Conservation (phyloP, 2,888 invertebrate species). For the Cosmopolites sordidus region DNA sequence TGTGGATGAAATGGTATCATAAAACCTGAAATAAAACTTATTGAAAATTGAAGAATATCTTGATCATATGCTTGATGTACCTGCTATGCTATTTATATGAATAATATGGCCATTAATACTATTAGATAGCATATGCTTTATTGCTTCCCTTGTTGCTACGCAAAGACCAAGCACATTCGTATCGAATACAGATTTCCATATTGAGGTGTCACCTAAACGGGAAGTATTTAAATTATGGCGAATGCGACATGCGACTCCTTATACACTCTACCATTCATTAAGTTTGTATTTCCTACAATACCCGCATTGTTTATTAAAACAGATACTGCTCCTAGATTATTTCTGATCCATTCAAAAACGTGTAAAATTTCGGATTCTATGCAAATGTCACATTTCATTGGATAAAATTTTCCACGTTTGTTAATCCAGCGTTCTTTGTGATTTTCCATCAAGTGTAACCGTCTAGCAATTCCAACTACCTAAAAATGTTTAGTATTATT, state of each 20-base stretch:
- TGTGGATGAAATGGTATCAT: slow-evolving; percentile 24
- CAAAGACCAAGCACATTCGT: slow-evolving; percentile 24
- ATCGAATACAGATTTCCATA: slow-evolving; percentile 27
- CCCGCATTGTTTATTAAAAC: slow-evolving; percentile 46
- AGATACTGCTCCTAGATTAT: slow-evolving; percentile 40
- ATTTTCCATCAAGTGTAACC: slow-evolving; percentile 27
- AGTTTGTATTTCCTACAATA: slow-evolving; percentile 18
- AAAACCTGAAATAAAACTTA: slow-evolving; percentile 29
- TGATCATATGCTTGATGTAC: too few species aligned
- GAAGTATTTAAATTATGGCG: not conserved
- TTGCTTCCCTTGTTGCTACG: slow-evolving; percentile 34
- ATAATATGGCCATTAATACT: slow-evolving; percentile 35
- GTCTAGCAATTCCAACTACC: slow-evolving; percentile 32
- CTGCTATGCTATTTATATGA: slow-evolving; percentile 35
- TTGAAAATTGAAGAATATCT: too few species aligned
- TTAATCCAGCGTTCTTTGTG: slow-evolving; percentile 19
- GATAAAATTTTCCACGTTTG: slow-evolving; percentile 37
- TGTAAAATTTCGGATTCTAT: slow-evolving; percentile 39
- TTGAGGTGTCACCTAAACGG: slow-evolving; percentile 23
- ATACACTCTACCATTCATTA: slow-evolving; percentile 27
- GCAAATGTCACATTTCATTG: slow-evolving; percentile 40
- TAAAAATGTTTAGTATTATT: too few species aligned
- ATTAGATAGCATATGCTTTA: slow-evolving; percentile 31
- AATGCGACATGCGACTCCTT: not conserved
- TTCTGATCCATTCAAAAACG: slow-evolving; percentile 39